Evolutionary conservation across 2,113 vertebrate species (phyloP).

Genomic region (Scomber japonicus): DNA sequence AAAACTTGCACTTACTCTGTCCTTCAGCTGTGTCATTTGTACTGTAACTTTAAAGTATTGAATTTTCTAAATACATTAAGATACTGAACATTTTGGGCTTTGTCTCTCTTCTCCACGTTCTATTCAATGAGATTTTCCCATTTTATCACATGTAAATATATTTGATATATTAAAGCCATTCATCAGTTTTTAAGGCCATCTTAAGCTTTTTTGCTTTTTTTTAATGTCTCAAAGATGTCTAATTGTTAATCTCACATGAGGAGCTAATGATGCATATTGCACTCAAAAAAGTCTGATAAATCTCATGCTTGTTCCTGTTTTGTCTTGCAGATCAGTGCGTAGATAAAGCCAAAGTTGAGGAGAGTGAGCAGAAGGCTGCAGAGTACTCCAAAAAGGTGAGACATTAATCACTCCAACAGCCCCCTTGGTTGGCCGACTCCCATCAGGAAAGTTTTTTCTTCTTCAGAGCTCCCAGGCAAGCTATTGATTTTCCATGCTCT

Average conservation of each 20-base stretch:
- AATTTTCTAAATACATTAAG: not conserved
- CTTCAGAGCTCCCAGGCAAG: conserved; percentile 77
- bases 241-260: conserved; percentile 5
- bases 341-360: conserved; percentile 96
- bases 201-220: not conserved
- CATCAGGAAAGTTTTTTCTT: conserved; percentile 79
- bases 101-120: not conserved
- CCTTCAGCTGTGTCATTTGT: not conserved
- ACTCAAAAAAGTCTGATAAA: not conserved
- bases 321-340: conserved; percentile 91
- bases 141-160: conserved; percentile 2
- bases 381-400: conserved; percentile 98
- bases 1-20: not conserved
- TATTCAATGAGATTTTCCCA: not conserved
- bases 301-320: conserved; percentile 7
- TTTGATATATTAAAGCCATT: not conserved
- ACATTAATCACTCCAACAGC: conserved; percentile 72
- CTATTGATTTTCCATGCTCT: conserved; percentile 82
- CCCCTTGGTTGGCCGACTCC: conserved; percentile 69
- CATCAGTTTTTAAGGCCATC: not conserved
- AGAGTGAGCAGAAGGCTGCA: conserved; percentile 94
- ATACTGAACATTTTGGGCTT: not conserved
- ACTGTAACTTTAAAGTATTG: not conserved
- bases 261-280: not conserved
- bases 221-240: conserved; percentile 4